These are phyloP conservation scores for Panthera uncia DNA, from an alignment of 2,113 vertebrate genomes.

Conservation along the genomic window DNA sequence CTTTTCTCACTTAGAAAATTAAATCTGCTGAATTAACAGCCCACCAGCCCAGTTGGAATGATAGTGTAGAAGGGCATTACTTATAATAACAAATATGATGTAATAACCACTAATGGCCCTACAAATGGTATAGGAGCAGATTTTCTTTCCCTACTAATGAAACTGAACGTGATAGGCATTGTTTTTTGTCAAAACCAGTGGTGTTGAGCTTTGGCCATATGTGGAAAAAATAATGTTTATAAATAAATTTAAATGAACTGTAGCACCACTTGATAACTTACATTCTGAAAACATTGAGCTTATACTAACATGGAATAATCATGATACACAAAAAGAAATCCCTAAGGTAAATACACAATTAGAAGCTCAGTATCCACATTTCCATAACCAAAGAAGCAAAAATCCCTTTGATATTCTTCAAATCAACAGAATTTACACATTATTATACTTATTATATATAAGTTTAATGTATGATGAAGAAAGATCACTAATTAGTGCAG, in stretches of 20 bases:
- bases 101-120: constrained; percentile 20
- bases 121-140: neutral
- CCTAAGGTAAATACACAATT: neutral
- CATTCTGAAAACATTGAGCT: constrained; percentile 37
- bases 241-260: neutral
- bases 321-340: neutral
- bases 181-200: neutral
- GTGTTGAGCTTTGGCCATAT: neutral
- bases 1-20: constrained; percentile 60
- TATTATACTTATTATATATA: neutral
- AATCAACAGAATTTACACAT: neutral
- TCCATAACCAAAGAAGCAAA: neutral
- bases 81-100: constrained; percentile 44
- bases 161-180: neutral
- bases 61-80: constrained; percentile 1
- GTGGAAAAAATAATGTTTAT: neutral
- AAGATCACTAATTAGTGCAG: neutral
- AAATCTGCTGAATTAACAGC: constrained; percentile 57
- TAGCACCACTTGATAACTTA: neutral
- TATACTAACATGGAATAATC: neutral
- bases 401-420: neutral
- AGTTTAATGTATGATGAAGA: neutral
- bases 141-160: constrained; percentile 13
- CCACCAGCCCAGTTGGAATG: constrained; percentile 16
- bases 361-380: neutral